Base-by-base conservation (phyloP, 2,888 invertebrate genomes). In the Dicycla oo region DNA sequence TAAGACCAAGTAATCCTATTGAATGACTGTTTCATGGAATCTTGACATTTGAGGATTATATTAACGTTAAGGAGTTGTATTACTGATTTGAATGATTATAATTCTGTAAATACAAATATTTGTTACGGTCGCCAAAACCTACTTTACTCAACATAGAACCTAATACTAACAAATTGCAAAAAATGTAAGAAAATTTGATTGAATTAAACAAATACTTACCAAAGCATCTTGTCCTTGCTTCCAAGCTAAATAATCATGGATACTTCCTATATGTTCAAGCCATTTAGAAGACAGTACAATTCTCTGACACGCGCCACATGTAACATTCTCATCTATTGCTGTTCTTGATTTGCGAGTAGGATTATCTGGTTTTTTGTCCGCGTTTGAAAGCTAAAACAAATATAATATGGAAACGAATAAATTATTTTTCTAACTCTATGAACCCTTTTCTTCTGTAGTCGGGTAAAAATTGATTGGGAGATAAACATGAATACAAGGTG, bases 161-260 rank as follows among this genome's bases (percentile, higher is more conserved):
- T n/a, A n/a, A n/a, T n/a, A n/a, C n/a, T n/a, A n/a, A n/a, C n/a
- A n/a, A n/a, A n/a, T n/a, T n/a, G n/a, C n/a, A n/a, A n/a, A n/a
- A n/a, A n/a, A n/a, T n/a, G n/a, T n/a, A n/a, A n/a, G n/a, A n/a
- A n/a, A n/a, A n/a, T n/a, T n/a, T n/a, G n/a, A n/a, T n/a, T n/a
- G n/a, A 53, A 34, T 34, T 15, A 45, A 38, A 26, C 2, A 30
- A 53, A 53, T 23, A 78, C 84, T 84, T 82, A 92, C 91, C 86
- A 91, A 69, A 43, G 80, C 64, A 7, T 70, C 70, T 40, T 87
- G 82, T 23, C 84, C 88, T 23, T 80, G 75, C 69, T 83, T 88
- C 91, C 90, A 91, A 11, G 91, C 88, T n/a, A 90, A 75, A 75
- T 92, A 90, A 68, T 88, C 82, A 67, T 92, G 92, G 47, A 85